A percentile compares a stretch with the other conserved stretches of the same genome.
phyloP scores from a whole-genome alignment of 1,140 invertebrate species.

The Octopus sinensis region DNA sequence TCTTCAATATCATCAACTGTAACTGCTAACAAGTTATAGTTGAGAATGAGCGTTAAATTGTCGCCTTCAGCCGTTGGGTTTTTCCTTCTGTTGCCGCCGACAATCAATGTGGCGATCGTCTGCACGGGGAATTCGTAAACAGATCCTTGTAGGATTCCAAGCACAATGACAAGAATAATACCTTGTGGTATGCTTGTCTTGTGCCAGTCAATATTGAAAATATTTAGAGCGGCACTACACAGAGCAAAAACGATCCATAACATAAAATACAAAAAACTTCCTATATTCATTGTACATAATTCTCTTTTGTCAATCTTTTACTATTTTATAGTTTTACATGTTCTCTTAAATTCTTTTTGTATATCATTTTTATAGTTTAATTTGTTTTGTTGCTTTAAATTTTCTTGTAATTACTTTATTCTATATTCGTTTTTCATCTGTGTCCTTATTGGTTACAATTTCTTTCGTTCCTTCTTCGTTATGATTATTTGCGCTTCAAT shows the following conservation, averaged over 20 bases:
- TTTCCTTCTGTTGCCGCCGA: conserved; percentile 38
- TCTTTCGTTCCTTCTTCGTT: too few species aligned
- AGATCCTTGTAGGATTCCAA: conserved; percentile 42
- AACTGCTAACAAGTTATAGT: conserved; percentile 48
- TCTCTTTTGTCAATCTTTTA: not conserved
- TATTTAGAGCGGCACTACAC: conserved; percentile 33
- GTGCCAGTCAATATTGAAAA: conserved; percentile 44
- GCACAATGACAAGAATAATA: conserved; percentile 36
- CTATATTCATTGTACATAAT: conserved; percentile 27
- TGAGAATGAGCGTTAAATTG: conserved; percentile 40
- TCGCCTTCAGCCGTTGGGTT: conserved; percentile 25
- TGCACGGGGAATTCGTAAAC: conserved; percentile 46
- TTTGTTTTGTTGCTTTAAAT: not conserved
- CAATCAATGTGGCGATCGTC: conserved; percentile 41
- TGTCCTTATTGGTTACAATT: not conserved
- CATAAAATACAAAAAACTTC: conserved; percentile 41
- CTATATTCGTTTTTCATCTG: not conserved
- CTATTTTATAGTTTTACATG: not conserved
- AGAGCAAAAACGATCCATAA: conserved; percentile 38
- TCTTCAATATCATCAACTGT: conserved; percentile 47
- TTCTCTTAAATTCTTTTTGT: conserved; percentile 15
- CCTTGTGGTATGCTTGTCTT: conserved; percentile 37
- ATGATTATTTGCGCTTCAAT: too few species aligned
- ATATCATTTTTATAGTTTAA: conserved; percentile 9
- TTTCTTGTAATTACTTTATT: not conserved